A percentile compares a stretch with the other conserved stretches of the same genome.
Evolutionary conservation across 2,888 invertebrate species (phyloP).

Genomic region (Desoria tigrina): DNA sequence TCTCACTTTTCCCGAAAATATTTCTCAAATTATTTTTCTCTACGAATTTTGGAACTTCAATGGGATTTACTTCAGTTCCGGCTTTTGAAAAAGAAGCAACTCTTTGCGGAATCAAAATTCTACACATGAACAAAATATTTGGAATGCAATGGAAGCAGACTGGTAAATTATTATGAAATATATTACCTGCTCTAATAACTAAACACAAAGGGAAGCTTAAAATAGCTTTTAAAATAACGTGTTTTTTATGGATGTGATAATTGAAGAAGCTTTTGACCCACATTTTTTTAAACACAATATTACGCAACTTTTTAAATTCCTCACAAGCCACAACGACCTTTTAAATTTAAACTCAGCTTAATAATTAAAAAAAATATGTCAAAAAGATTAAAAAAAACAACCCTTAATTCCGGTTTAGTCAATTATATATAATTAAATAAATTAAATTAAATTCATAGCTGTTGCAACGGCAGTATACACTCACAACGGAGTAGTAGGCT

Average conservation of each 20-base stretch:
- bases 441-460: conserved; percentile 26
- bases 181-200: no score
- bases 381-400: not conserved
- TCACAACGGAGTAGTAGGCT: conserved; percentile 36
- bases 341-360: no score
- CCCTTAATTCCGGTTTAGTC: not conserved
- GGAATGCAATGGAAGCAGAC: conserved; percentile 51
- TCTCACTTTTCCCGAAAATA: conserved; percentile 38
- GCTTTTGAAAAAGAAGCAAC: conserved; percentile 30
- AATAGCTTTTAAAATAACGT: no score
- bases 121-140: conserved; percentile 50
- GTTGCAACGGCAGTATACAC: conserved; percentile 47
- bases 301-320: no score
- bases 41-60: conserved; percentile 49
- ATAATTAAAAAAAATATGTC: not conserved
- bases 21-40: conserved; percentile 47
- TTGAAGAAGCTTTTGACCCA: not conserved
- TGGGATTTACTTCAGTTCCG: conserved; percentile 51
- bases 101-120: conserved; percentile 38
- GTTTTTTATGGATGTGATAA: no score
- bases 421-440: not conserved
- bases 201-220: no score
- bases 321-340: no score
- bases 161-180: conserved; percentile 37
- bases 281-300: no score